Conservation (phyloP, 2,888 invertebrate species). For the Gymnocheta viridis region DNA sequence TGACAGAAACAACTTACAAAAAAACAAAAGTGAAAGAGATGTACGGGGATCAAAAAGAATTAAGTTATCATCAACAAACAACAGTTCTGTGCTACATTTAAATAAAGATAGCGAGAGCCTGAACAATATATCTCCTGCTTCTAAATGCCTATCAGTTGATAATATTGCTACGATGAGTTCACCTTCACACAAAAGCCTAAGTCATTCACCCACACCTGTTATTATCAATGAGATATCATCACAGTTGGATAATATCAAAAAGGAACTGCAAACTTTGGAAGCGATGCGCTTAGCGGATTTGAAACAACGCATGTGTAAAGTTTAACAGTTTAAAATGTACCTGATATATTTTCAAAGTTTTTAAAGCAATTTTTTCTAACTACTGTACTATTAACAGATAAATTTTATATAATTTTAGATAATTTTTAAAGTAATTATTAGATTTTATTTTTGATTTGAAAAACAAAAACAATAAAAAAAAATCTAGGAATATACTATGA, state of each 20-base stretch:
- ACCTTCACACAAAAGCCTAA: not conserved
- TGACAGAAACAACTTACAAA: not conserved
- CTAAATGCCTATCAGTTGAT: not conserved
- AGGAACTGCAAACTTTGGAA: constrained; percentile 65
- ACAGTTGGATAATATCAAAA: constrained; percentile 51
- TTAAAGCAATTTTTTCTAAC: not conserved
- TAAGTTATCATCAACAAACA: not conserved
- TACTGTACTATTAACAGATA: too few relatives aligned
- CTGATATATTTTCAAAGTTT: not conserved
- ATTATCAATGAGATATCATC: constrained; percentile 49
- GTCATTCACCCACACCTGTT: constrained; percentile 5
- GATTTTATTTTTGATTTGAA: too few relatives aligned
- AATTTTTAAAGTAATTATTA: too few relatives aligned
- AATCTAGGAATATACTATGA: too few relatives aligned
- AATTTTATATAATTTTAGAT: too few relatives aligned
- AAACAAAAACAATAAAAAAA: too few relatives aligned
- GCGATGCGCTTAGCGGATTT: constrained; percentile 65
- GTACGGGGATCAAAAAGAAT: not conserved
- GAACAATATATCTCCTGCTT: not conserved
- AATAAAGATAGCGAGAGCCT: not conserved
- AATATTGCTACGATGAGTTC: not conserved
- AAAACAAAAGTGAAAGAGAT: constrained; percentile 21
- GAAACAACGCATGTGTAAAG: constrained; percentile 53
- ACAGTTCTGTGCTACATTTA: not conserved
- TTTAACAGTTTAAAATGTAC: constrained; percentile 9